Base-by-base conservation (phyloP, 2,888 invertebrate genomes). In the Drosophila subsilvestris region DNA sequence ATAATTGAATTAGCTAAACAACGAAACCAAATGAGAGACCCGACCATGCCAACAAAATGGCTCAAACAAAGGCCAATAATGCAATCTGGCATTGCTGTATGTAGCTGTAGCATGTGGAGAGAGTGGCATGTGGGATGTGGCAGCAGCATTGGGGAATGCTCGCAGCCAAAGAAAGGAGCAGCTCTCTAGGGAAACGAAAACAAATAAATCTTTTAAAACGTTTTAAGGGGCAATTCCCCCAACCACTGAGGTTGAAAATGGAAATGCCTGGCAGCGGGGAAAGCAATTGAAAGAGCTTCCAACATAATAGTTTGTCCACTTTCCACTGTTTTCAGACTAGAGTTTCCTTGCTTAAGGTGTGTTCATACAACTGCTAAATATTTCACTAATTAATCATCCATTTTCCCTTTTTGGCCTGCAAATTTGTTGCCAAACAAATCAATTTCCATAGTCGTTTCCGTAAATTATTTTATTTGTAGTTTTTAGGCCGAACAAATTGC, bases 1-100 rank as follows among this genome's bases (percentile, higher is more conserved):
- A 76, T 82, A 83, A 83, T 83, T 86, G 79, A 83, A 83, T 83
- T 86, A 84, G 86, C 79, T 63, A 75, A 86, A 77, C 84, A 84
- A 66, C 70, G 56, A 57, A 53, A 58, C 61, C 68, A 55, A 63
- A 65, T 59, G 76, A 65, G 29, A 37, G 12, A 20, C 42, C 25
- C 55, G 7, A 44, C 17, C 73, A 66, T 60, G 66, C 63, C 80
- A 80, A 78, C 80, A 80, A 78, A 54, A 67, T 68, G 67, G 60
- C 74, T 60, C 57, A 76, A 66, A 70, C 56, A 68, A 65, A 73
- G 63, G 53, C 66, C 51, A 72, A 72, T 71, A 71, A 58, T 71
- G 72, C 71, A 58, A 58, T 42, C 63, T 37, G 25, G 43, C 53
- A 56, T 57, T 44, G 27, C 48, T 20, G 20, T n/a, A 37, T 20